These are phyloP conservation scores for Tamias sibiricus DNA, from an alignment of 2,113 vertebrate species.

Conservation along the genomic window DNA sequence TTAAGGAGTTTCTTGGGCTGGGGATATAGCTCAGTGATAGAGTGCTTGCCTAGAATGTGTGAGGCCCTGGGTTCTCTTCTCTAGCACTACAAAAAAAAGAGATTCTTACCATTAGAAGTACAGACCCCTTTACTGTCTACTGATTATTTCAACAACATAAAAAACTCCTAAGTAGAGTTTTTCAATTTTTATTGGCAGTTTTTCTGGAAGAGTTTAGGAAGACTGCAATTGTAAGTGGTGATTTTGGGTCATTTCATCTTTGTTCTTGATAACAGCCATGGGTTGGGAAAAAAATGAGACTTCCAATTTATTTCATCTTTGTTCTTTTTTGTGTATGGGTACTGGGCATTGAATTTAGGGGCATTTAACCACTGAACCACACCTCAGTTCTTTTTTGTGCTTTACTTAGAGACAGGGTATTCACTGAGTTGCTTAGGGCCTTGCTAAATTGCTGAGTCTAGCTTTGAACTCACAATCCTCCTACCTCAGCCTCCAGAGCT, in stretches of 20 bases:
- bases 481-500: no score
- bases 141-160: not conserved
- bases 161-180: not conserved
- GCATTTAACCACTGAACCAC: no score
- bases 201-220: not conserved
- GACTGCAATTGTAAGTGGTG: not conserved
- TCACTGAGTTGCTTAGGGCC: no score
- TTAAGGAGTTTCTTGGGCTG: not conserved
- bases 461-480: no score
- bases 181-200: not conserved
- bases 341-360: no score
- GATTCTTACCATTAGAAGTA: not conserved
- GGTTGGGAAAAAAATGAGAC: no score
- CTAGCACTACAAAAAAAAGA: not conserved
- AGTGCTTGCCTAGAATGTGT: not conserved
- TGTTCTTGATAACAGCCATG: no score
- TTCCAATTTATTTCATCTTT: slow-evolving; percentile 17
- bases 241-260: not conserved
- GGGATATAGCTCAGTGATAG: not conserved
- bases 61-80: not conserved
- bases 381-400: no score
- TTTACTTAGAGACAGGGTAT: no score
- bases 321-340: not conserved
- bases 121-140: slow-evolving; percentile 4
- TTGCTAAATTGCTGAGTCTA: no score